Evolutionary conservation across 2,797 vertebrate genomes (phyloP).

Genomic region (Linurgus olivaceus): DNA sequence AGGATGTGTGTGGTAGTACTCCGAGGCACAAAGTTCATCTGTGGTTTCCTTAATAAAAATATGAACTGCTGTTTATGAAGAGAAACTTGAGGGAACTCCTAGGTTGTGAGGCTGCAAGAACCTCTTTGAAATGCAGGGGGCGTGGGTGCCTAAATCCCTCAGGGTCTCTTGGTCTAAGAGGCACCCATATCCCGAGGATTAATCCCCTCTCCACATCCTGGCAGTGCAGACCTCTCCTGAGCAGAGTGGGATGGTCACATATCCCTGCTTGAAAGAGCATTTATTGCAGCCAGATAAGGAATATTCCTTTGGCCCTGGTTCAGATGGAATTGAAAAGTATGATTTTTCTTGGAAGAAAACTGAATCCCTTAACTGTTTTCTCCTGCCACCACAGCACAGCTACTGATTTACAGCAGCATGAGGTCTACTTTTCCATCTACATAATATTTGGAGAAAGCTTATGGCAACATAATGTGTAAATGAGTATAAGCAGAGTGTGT

Average conservation of each 20-base stretch:
- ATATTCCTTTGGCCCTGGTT: constrained; percentile 67
- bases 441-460: constrained; percentile 65
- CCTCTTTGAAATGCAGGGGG: neutral
- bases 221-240: neutral
- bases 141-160: neutral
- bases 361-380: constrained; percentile 69
- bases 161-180: neutral
- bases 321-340: constrained; percentile 65
- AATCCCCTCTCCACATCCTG: neutral
- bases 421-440: constrained; percentile 69
- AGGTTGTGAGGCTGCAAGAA: neutral
- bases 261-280: neutral
- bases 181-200: neutral
- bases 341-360: constrained; percentile 74
- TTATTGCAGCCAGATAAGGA: constrained; percentile 72
- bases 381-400: constrained; percentile 50
- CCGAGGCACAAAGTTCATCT: constrained; percentile 5
- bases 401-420: constrained; percentile 67
- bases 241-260: neutral
- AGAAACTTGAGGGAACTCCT: constrained; percentile 28
- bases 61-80: neutral
- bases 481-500: constrained; percentile 58
- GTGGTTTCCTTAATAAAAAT: constrained; percentile 38
- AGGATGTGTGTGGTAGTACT: constrained; percentile 27
- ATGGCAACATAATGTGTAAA: constrained; percentile 60